phyloP scores from a whole-genome alignment of 23 tunicate genomes.

The Trididemnum nubilum region DNA sequence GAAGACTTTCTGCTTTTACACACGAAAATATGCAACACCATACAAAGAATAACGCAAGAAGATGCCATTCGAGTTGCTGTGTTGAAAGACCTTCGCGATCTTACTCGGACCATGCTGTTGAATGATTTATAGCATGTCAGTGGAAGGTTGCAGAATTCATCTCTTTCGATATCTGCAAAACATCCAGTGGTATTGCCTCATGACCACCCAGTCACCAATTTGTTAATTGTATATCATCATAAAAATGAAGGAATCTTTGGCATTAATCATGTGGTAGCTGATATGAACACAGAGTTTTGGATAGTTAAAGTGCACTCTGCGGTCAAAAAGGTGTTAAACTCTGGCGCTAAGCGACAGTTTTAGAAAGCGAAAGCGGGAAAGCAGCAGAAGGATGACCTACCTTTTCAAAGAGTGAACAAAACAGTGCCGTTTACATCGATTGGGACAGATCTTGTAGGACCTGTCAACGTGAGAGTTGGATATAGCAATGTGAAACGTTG shows the following conservation, averaged over 20 bases:
- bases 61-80: not conserved
- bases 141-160: not conserved
- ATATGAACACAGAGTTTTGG: conserved; percentile 1
- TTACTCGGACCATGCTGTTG: not conserved
- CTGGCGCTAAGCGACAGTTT: not conserved
- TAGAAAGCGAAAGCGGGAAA: not conserved
- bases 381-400: conserved; percentile 15
- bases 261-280: not conserved
- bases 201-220: conserved; percentile 1
- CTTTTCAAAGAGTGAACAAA: not conserved
- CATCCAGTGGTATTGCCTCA: conserved; percentile 7
- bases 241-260: conserved; percentile 1
- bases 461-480: not conserved
- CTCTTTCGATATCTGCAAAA: not conserved
- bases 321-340: not conserved
- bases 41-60: not conserved
- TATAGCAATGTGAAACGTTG: not conserved
- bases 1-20: not conserved
- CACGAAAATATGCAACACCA: not conserved
- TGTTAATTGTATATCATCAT: not conserved
- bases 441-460: conserved; percentile 12
- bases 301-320: not conserved
- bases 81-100: not conserved
- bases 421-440: not conserved
- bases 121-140: not conserved